Base-by-base conservation (phyloP, 2,113 vertebrate genomes). In the Bufo gargarizans region DNA sequence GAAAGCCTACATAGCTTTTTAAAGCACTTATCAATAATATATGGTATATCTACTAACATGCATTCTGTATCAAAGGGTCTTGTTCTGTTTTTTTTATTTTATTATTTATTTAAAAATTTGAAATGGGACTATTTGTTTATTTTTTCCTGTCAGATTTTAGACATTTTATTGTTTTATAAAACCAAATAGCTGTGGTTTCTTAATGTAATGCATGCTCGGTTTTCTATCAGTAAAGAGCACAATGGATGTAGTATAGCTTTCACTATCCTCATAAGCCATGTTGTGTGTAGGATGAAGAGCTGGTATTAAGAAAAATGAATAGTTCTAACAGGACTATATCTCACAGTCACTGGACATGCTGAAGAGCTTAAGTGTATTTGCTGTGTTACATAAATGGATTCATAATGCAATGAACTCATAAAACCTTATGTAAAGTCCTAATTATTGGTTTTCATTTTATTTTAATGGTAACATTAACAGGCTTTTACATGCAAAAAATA, bases 361-460 rank as follows among this genome's bases (percentile, higher is more conserved):
- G 45, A 76, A 47, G 45, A 19, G 72, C 45, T 76, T 47, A 77
- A 77, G 17, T 20, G 17, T 50, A 77, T 77, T 78, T 78, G 20
- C 50, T 78, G 20, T 55, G 17, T 22, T 79, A 79, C 50, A 79
- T 79, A 33, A 79, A 56, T 79, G 4, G n/a, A 55, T 79, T 79
- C 77, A 79, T 22, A 79, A 56, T 56, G 50, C 12, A 53, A 1
- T 20, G 19, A 50, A 53, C 50, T 14, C n/a, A 56, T 56, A 79
- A 77, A 78, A 20, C 47, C 74, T 77, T 77, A 50, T 50, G 8
- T 77, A 77, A 77, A 53, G 47, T n/a, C 10, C 20, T 79, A 56
- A 53, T 79, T 79, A 79, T 79, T 79, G 50, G 11, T 56, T 79
- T 79, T 79, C 20, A 79, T 55, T 79, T 79, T 22, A 33, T 53